Evolutionary conservation across 1,140 invertebrate genomes (phyloP).

Genomic region (Caenorhabditis remanei): DNA sequence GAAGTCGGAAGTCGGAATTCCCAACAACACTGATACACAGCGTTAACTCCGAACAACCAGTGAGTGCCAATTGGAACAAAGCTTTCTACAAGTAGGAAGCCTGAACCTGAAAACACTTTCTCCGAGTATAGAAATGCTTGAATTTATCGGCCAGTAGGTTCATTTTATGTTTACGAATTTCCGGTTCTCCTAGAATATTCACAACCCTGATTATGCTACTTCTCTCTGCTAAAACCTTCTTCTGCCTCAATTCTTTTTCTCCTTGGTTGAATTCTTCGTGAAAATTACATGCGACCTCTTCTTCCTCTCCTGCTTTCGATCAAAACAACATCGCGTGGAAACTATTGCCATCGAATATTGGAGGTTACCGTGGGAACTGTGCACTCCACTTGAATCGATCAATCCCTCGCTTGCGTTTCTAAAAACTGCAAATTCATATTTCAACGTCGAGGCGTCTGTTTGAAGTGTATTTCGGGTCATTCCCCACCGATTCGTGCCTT

Average conservation of each 20-base stretch:
- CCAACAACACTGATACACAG: too few species aligned
- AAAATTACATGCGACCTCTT: background rate
- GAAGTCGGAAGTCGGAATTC: too few species aligned
- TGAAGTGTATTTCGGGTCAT: constrained; percentile 46
- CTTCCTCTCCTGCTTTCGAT: too few species aligned
- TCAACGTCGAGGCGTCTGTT: constrained; percentile 7
- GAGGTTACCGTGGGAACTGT: background rate
- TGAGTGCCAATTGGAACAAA: too few species aligned
- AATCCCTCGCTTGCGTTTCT: background rate
- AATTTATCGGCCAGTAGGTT: too few species aligned
- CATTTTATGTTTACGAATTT: too few species aligned
- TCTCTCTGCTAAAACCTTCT: background rate
- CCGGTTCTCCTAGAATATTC: too few species aligned
- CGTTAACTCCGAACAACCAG: too few species aligned
- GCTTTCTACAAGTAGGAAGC: too few species aligned
- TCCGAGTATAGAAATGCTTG: too few species aligned
- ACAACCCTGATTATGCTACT: background rate
- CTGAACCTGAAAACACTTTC: too few species aligned
- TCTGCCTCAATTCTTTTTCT: background rate
- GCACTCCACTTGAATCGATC: background rate
- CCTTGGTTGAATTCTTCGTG: background rate
- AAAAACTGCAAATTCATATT: background rate
- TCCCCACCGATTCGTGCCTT: constrained; percentile 7
- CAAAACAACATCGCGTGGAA: background rate
- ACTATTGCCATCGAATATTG: background rate